phyloP scores from a whole-genome alignment of 2,113 vertebrate genomes.

The Cochlearius cochlearius region DNA sequence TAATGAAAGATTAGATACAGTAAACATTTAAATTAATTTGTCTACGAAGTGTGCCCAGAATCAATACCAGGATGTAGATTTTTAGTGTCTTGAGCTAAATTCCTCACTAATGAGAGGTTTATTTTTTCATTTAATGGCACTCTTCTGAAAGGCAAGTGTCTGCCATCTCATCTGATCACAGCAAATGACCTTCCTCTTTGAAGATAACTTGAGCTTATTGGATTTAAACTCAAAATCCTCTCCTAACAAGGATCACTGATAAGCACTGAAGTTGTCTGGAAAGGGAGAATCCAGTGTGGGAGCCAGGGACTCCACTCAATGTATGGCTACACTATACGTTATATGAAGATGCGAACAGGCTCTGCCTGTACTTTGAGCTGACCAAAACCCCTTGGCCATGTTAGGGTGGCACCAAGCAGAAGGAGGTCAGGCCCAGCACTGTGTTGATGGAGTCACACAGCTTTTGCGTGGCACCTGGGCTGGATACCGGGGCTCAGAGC shows the following conservation, averaged over 20 bases:
- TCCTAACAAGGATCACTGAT: neutral
- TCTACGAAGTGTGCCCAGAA: neutral
- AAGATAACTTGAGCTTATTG: neutral
- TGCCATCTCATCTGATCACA: neutral
- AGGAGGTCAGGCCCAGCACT: neutral
- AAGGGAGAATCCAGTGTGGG: neutral
- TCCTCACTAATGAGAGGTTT: neutral
- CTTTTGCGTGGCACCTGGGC: neutral
- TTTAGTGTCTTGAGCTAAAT: neutral
- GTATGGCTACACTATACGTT: neutral
- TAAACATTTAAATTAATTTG: conserved; percentile 40
- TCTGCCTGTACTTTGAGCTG: neutral
- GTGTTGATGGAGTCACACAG: neutral
- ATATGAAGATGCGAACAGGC: neutral
- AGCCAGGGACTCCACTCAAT: neutral
- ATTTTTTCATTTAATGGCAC: neutral
- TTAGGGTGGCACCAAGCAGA: neutral
- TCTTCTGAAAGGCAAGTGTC: neutral
- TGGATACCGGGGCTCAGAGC: neutral
- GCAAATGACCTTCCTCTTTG: neutral
- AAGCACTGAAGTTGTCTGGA: neutral
- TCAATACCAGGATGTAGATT: neutral
- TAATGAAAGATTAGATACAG: conserved; percentile 24
- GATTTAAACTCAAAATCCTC: neutral
- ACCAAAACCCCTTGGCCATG: neutral